phyloP scores from a whole-genome alignment of 2,113 vertebrate species.

The Percopsis transmontana region DNA sequence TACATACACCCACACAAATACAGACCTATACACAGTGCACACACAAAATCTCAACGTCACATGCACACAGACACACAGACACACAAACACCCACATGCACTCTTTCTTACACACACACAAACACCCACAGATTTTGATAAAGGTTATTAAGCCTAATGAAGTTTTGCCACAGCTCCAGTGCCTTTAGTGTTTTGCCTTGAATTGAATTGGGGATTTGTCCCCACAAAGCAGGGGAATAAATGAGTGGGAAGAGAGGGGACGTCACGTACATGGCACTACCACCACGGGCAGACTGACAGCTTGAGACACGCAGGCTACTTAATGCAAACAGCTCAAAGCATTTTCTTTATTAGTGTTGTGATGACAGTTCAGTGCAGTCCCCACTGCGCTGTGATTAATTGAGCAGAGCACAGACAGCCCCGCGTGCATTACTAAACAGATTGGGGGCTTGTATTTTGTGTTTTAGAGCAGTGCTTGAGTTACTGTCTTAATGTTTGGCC shows the following conservation, averaged over 20 bases:
- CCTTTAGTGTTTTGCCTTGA: slow-evolving; percentile 64
- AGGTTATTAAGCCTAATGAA: slow-evolving; percentile 74
- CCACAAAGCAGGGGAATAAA: slow-evolving; percentile 57
- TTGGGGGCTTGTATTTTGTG: slow-evolving; percentile 36
- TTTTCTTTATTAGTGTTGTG: slow-evolving; percentile 67
- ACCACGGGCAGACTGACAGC: slow-evolving; percentile 59
- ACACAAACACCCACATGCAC: slow-evolving; percentile 2
- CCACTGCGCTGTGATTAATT: slow-evolving; percentile 67
- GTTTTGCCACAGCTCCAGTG: slow-evolving; percentile 45
- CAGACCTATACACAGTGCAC: not conserved
- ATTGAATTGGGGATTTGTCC: slow-evolving; percentile 67
- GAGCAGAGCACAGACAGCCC: slow-evolving; percentile 32
- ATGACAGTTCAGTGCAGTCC: slow-evolving; percentile 61
- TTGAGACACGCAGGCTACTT: slow-evolving; percentile 60
- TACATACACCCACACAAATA: not conserved
- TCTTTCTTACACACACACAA: not conserved
- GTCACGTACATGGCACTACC: slow-evolving; percentile 23
- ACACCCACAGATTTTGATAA: slow-evolving; percentile 42
- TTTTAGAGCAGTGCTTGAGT: slow-evolving; percentile 37
- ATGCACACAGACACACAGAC: not conserved
- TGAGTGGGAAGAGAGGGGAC: slow-evolving; percentile 33
- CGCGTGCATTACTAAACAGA: slow-evolving; percentile 33
- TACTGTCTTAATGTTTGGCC: slow-evolving; percentile 47
- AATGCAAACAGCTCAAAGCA: slow-evolving; percentile 71
- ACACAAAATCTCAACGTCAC: not conserved